Evolutionary conservation across 2,113 vertebrate species (phyloP).

Genomic region (Mustelus asterias): DNA sequence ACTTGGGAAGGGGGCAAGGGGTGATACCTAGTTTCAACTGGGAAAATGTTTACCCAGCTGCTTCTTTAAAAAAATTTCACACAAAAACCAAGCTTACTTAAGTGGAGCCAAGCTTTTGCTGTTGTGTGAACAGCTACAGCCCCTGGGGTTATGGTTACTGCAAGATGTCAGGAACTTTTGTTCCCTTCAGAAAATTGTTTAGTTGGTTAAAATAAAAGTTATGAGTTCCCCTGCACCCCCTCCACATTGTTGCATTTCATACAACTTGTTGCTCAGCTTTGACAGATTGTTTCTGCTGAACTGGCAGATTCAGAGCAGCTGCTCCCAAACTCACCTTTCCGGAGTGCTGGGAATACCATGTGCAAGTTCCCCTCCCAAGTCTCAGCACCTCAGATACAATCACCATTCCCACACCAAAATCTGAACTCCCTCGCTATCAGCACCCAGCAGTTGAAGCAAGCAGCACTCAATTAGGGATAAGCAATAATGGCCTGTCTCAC

Average conservation of each 20-base stretch:
- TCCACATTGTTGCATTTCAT: not conserved
- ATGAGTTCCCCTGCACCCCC: not conserved
- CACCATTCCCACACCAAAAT: not conserved
- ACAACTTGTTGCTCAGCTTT: not conserved
- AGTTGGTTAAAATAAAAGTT: slow-evolving; percentile 27
- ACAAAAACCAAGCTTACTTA: no score
- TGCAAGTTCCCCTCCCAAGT: not conserved
- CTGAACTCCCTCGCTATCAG: not conserved
- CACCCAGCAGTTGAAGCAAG: not conserved
- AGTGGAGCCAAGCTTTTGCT: not conserved
- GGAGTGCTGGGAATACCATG: not conserved
- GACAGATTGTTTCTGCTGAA: no score
- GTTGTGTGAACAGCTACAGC: not conserved
- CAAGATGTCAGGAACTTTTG: not conserved
- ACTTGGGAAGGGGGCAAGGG: not conserved
- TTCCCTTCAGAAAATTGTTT: not conserved
- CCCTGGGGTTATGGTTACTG: not conserved
- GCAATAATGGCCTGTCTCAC: not conserved
- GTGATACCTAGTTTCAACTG: not conserved
- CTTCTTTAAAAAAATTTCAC: not conserved
- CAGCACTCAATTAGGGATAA: not conserved
- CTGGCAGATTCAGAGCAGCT: not conserved
- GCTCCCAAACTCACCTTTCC: not conserved
- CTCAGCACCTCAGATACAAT: not conserved
- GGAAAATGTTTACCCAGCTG: not conserved